Conservation (phyloP, 2,113 vertebrate species). For the Cebidichthys violaceus region DNA sequence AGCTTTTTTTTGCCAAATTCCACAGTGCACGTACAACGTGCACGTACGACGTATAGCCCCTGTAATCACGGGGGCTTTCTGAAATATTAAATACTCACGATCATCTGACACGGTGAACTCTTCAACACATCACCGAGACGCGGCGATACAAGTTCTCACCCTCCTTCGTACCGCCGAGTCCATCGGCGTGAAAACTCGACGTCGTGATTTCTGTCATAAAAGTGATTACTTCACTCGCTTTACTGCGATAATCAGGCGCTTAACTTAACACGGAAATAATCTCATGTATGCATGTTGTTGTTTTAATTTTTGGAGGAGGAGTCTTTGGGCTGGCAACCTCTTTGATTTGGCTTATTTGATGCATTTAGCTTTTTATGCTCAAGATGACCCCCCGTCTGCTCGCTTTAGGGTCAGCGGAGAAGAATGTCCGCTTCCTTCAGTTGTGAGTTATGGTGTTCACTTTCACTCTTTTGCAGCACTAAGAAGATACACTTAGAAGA, state of each 20-base stretch:
- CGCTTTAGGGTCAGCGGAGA: slow-evolving; percentile 37
- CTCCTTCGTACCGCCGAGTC: neutral
- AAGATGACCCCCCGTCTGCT: slow-evolving; percentile 7
- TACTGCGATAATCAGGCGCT: neutral
- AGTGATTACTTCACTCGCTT: neutral
- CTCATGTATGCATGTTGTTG: slow-evolving; percentile 21
- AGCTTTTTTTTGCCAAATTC: neutral
- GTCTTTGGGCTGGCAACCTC: slow-evolving; percentile 17
- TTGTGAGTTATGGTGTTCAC: slow-evolving; percentile 73
- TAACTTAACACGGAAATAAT: neutral
- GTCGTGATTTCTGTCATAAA: neutral
- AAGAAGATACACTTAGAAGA: slow-evolving; percentile 61
- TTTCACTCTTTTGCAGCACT: slow-evolving; percentile 41
- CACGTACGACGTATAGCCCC: neutral
- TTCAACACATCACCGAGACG: neutral
- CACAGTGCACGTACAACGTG: neutral
- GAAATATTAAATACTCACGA: slow-evolving; percentile 9
- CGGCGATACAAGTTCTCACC: neutral
- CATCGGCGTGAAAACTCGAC: slow-evolving; percentile 11
- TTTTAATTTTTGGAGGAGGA: slow-evolving; percentile 3
- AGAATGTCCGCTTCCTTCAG: slow-evolving; percentile 77
- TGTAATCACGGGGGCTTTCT: neutral
- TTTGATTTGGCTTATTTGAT: slow-evolving; percentile 46
- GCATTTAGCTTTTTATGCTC: slow-evolving; percentile 25
- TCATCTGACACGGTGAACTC: slow-evolving; percentile 2